Base-by-base conservation (phyloP, 2,113 vertebrate species). In the Protomyctophum bolini region DNA sequence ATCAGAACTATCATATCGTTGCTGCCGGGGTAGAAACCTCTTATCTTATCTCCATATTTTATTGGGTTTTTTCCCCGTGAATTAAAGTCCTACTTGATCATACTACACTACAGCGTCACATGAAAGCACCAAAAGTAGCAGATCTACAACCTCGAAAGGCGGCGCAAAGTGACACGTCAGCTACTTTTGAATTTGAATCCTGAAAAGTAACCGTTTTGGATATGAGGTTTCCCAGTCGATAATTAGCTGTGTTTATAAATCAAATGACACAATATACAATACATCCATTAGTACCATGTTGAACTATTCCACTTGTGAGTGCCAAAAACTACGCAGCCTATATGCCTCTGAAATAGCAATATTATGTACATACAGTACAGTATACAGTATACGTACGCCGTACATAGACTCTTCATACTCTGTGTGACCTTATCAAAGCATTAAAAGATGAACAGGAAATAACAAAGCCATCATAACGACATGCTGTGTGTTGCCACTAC, bases 381-480 rank as follows among this genome's bases (percentile, higher is more conserved):
- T 41, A 41, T 41, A 41, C 5, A 41, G 33, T 41, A 6, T 41
- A 41, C 4, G 4, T 33, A 33, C 33, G 5, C 33, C 1, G 33
- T 41, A 41, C 33, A 41, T 41, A 41, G 1, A 21, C 33, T 41
- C 33, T 41, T 41, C 33, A 41, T 41, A 41, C 33, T 41, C 33
- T 41, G 33, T 41, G 33, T 41, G 33, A 41, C 33, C 33, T 41
- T 41, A 77, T 47, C n/a, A 51, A 58, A 58, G 41, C 10, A 67
- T 10, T 49, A 57, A 41, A 71, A 46, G 33, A 10, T 9, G 41
- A n/a, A 61, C 2, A 8, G 75, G 52, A 56, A 56, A 14, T 59
- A 63, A 63, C 33, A 41, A 41, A 41, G 63, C 58, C 70, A 72
- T 67, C 73, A 60, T 29, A 75, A 14, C 65, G 51, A 72, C 82